Evolutionary conservation across 1,140 invertebrate species (phyloP).

Genomic region (Bradynema listronoti): DNA sequence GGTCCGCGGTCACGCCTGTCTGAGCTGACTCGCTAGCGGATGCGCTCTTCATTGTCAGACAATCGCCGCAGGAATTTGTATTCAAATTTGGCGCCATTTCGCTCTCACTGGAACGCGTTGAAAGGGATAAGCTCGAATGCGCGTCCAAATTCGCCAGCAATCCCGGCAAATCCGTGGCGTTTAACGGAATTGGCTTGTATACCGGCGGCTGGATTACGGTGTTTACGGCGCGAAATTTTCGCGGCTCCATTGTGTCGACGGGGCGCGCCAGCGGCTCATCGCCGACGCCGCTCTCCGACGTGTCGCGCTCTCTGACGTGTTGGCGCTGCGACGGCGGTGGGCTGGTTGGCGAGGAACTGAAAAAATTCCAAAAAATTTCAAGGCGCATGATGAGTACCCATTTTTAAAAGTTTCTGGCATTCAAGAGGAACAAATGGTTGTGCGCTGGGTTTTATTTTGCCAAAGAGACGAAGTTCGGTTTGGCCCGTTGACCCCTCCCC

Average conservation of each 20-base stretch:
- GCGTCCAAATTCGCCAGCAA: constrained; percentile 13
- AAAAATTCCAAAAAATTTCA: too few relatives aligned
- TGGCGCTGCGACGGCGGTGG: constrained; percentile 24
- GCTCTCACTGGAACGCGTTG: constrained; percentile 30
- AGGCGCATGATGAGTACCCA: too few relatives aligned
- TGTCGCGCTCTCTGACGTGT: constrained; percentile 14
- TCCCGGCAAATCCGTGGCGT: constrained; percentile 19
- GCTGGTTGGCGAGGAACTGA: constrained; percentile 29
- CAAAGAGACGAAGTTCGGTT: too few relatives aligned
- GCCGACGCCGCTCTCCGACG: constrained; percentile 11
- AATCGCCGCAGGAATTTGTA: not conserved
- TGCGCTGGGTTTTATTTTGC: too few relatives aligned
- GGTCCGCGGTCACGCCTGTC: not conserved
- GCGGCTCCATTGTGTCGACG: constrained; percentile 18
- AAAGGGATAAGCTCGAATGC: too few relatives aligned
- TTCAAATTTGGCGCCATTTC: not conserved
- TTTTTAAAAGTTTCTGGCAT: too few relatives aligned
- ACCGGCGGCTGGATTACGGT: not conserved
- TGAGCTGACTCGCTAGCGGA: not conserved
- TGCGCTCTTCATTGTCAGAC: not conserved
- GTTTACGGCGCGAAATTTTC: constrained; percentile 20
- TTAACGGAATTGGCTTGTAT: constrained; percentile 29
- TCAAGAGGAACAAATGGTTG: too few relatives aligned
- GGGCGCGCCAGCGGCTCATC: not conserved
- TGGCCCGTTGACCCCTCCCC: too few relatives aligned